Evolutionary conservation across 2,797 vertebrate species (phyloP), one percentile per base, ranked within the genome.

Genomic region (Chiroxiphia lanceolata): DNA sequence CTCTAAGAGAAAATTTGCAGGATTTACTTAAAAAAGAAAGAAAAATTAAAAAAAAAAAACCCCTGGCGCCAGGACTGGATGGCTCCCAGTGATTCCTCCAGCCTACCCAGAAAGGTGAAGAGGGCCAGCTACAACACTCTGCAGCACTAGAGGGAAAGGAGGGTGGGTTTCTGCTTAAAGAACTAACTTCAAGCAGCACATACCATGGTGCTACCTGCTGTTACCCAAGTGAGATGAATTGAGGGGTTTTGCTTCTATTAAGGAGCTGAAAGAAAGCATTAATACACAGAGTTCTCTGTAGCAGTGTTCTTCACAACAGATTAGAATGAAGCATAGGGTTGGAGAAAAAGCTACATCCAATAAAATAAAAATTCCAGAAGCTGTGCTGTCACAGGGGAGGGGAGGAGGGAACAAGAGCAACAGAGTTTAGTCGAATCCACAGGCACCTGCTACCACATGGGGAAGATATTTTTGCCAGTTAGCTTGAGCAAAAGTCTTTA

Each of bases 361-460:
- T 1, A 27, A 53, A 6, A 12, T 2, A 3, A 82, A 54, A 26
- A 51, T 26, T 29, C 26, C 45, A 79, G 77, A 75, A 80, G 44
- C 3, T 1, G 1, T 5, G 22, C 20, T 56, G 17, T 29, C 53
- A 45, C 1, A 21, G 20, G 5, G 16, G 15, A 68, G 6, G 17
- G 23, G 7, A 72, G 2, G 27, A 81, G 2, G 15, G 6, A 71
- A 70, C 13, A 72, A n/a, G 31, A 88, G 21, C n/a, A 65, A 47
- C 31, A 65, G 11, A 23, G 1, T 19, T 59, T 12, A 22, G 18
- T 14, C n/a, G 31, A 9, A 7, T 34, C 48, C 53, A n/a, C 36
- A 67, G 27, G 25, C 34, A 47, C 10, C 54, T 51, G 12, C 53
- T 51, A 18, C 23, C 64, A 34, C 20, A 20, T 0, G 1, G 9